These are phyloP conservation scores for Archocentrus centrarchus DNA, from an alignment of 2,113 vertebrate species.

Conservation along the genomic window DNA sequence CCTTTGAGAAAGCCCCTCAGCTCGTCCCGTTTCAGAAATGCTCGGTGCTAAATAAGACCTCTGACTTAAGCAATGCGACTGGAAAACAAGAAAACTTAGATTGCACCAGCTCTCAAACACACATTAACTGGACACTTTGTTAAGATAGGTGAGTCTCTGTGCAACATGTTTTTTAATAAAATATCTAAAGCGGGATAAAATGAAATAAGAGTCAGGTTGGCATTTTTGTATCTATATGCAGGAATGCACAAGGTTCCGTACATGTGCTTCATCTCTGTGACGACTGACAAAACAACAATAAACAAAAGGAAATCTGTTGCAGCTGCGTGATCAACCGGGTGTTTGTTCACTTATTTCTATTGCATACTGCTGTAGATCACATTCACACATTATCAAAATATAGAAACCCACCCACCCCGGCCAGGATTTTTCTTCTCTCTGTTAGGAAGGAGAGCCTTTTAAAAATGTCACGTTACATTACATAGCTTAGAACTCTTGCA, in stretches of 20 bases:
- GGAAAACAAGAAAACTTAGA: conserved; percentile 12
- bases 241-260: not conserved
- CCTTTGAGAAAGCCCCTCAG: not conserved
- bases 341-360: conserved; percentile 62
- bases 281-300: conserved; percentile 36
- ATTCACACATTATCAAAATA: conserved; percentile 76
- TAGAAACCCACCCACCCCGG: conserved; percentile 46
- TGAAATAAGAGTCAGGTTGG: conserved; percentile 9
- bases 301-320: conserved; percentile 37
- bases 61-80: not conserved
- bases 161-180: conserved; percentile 48
- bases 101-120: conserved; percentile 12
- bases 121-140: not conserved
- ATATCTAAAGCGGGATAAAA: conserved; percentile 17
- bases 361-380: conserved; percentile 55
- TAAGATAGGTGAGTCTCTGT: not conserved
- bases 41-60: not conserved
- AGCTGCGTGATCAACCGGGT: conserved; percentile 53
- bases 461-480: conserved; percentile 56
- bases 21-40: not conserved
- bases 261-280: not conserved
- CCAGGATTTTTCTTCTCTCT: conserved; percentile 38
- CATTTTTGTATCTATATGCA: conserved; percentile 14
- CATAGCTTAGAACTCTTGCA: conserved; percentile 63
- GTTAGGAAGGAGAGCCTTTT: conserved; percentile 45